Evolutionary conservation across 2,888 invertebrate species (phyloP).

Genomic region (Dugesia japonica): DNA sequence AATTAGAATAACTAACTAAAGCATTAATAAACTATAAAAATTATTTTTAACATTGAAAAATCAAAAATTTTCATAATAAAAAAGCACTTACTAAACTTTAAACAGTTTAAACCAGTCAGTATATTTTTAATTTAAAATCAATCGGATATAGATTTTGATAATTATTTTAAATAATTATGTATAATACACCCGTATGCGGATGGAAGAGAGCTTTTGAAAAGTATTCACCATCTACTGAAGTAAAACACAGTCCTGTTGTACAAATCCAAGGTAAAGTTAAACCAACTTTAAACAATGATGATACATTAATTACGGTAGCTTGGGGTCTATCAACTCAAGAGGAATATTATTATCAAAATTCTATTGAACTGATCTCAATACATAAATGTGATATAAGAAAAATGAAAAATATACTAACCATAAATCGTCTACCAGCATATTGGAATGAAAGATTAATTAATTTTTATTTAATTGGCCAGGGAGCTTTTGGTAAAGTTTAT

Average conservation of each 20-base stretch:
- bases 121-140: too few relatives aligned
- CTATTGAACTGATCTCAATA: background rate
- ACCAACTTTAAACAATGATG: background rate
- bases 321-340: background rate
- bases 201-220: background rate
- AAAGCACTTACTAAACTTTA: too few relatives aligned
- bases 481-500: background rate
- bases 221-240: background rate
- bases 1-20: too few relatives aligned
- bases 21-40: too few relatives aligned
- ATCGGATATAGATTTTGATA: too few relatives aligned
- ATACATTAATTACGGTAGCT: background rate
- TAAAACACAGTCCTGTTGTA: background rate
- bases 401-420: background rate
- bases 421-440: background rate
- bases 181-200: background rate
- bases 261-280: background rate
- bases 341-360: slow-evolving; percentile 1
- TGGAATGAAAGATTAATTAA: background rate
- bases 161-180: background rate
- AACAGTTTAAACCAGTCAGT: too few relatives aligned
- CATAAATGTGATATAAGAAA: background rate
- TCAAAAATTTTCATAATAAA: too few relatives aligned
- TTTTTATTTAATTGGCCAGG: background rate
- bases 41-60: too few relatives aligned